Percentiles rank a stretch among this genome's conserved stretches.
Evolutionary conservation across 2,113 vertebrate species (phyloP).

Genomic region (Datnioides undecimradiatus): DNA sequence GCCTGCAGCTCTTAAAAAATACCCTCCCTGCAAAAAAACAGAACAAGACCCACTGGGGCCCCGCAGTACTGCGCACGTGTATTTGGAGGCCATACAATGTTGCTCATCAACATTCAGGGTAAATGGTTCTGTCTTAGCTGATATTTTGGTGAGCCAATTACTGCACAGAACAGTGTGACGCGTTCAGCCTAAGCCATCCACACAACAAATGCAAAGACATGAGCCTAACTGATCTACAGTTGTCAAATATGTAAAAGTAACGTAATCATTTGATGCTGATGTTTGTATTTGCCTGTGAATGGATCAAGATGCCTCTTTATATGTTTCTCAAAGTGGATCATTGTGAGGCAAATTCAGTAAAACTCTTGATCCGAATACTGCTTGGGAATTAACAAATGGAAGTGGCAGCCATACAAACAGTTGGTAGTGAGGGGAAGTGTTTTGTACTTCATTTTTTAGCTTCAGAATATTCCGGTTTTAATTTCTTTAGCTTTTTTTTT

Average conservation of each 20-base stretch:
- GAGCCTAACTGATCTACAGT: not conserved
- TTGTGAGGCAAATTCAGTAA: not conserved
- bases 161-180: not conserved
- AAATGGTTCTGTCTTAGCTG: conserved; percentile 14
- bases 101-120: conserved; percentile 23
- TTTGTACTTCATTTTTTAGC: not conserved
- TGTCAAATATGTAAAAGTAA: not conserved
- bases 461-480: not conserved
- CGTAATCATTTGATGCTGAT: not conserved
- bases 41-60: conserved; percentile 3
- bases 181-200: not conserved
- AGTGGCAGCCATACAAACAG: not conserved
- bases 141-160: conserved; percentile 10
- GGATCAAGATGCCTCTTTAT: not conserved
- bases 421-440: not conserved
- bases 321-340: not conserved
- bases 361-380: not conserved
- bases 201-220: not conserved
- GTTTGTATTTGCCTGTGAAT: not conserved
- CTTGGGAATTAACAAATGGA: not conserved
- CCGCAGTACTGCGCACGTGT: conserved; percentile 2
- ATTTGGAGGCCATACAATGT: not conserved
- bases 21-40: not conserved
- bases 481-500: not conserved
- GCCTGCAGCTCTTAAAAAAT: conserved; percentile 4